Base-by-base conservation (phyloP, 2,797 vertebrate genomes). In the Eulemur mongoz region DNA sequence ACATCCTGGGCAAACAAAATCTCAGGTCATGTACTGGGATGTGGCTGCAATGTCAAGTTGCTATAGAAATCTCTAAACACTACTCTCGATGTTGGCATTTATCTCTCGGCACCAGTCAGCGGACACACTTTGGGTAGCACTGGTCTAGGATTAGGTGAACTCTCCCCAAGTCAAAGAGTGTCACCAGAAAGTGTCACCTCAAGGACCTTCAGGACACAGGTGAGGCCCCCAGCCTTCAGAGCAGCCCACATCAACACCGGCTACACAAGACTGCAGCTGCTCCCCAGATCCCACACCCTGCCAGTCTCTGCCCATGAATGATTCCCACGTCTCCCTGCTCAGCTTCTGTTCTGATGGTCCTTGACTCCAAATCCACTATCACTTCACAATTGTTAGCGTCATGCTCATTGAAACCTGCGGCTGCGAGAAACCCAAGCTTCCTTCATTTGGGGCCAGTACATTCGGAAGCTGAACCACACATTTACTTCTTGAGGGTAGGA, bases 201-300 rank as follows among this genome's bases (percentile, higher is more conserved):
- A 40, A 79, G 35, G 67, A 30, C n/a, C 65, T 72, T 20, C 6
- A 2, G 57, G 30, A 52, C 7, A 14, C 30, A 4, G 27, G 40
- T 50, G 30, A 63, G 76, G 38, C 61, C 48, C 54, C 10, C 38
- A 48, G 89, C 43, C 38, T 72, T 18, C 52, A 30, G 63, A 80
- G 61, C 13, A 67, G 69, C 61, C 63, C 40, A 43, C 40, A 18
- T 27, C 63, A 48, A 79, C 78, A 89, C 40, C 13, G 20, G 35
- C 35, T 11, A 32, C 20, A 6, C 9, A 43, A 8, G 2, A 61
- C 59, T 5, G 9, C 0, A 54, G 79, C 13, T 2, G 1, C 7
- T 11, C 10, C 69, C 18, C 65, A 52, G 78, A 32, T n/a, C 35
- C 70, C 76, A 50, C 22, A 27, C 38, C n/a, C 52, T 15, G 35